Evolutionary conservation across 1,140 invertebrate genomes (phyloP).

Genomic region (Zaprionus africanus): DNA sequence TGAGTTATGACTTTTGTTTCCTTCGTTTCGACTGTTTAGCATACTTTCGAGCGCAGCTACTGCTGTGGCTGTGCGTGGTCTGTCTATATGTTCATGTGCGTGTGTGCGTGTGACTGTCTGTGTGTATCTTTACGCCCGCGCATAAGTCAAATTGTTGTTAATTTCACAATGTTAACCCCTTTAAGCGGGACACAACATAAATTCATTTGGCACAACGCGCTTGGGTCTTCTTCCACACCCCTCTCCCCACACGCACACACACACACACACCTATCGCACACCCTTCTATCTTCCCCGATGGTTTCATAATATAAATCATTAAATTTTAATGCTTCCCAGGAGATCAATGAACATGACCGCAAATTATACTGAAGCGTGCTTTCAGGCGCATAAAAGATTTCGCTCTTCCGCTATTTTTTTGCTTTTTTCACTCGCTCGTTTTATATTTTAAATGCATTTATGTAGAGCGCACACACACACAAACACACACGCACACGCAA

Average conservation of each 20-base stretch:
- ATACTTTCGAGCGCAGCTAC: slow-evolving; percentile 74
- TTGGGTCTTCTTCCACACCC: not conserved
- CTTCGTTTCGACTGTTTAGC: slow-evolving; percentile 67
- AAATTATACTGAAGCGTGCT: slow-evolving; percentile 83
- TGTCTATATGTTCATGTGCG: slow-evolving; percentile 20
- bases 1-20: slow-evolving; percentile 81
- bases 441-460: slow-evolving; percentile 68
- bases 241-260: too few relatives aligned
- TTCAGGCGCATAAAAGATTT: slow-evolving; percentile 79
- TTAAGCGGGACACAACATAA: slow-evolving; percentile 76
- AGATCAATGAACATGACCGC: slow-evolving; percentile 83
- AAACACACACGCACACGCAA: slow-evolving; percentile 6
- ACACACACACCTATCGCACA: not conserved
- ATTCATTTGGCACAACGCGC: slow-evolving; percentile 52
- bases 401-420: slow-evolving; percentile 13
- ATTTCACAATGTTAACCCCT: slow-evolving; percentile 74
- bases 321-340: slow-evolving; percentile 83
- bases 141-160: slow-evolving; percentile 81
- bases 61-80: slow-evolving; percentile 14
- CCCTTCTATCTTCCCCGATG: slow-evolving; percentile 15
- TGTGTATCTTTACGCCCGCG: slow-evolving; percentile 48
- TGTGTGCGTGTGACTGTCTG: slow-evolving; percentile 4
- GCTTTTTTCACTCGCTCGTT: slow-evolving; percentile 16
- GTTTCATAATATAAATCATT: slow-evolving; percentile 76
- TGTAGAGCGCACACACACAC: slow-evolving; percentile 41